Conservation (phyloP, 2,113 vertebrate genomes). For the Istiophorus platypterus region DNA sequence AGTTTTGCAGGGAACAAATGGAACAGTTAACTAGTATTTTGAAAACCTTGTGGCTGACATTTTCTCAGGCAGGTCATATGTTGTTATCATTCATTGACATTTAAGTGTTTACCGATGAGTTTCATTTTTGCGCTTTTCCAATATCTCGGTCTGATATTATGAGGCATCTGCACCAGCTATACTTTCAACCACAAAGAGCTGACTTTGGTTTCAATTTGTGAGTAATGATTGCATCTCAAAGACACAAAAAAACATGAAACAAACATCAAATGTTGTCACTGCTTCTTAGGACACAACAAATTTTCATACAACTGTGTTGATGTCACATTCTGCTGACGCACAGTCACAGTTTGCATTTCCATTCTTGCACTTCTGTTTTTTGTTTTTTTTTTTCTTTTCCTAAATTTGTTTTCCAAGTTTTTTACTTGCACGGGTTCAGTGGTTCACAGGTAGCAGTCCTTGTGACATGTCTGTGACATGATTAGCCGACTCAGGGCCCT, state of each 20-base stretch:
- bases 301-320: slow-evolving; percentile 49
- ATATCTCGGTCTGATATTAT: slow-evolving; percentile 43
- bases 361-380: not conserved
- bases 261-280: slow-evolving; percentile 27
- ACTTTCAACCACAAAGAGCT: slow-evolving; percentile 51
- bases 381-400: not conserved
- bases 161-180: slow-evolving; percentile 24
- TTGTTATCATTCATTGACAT: slow-evolving; percentile 76
- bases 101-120: slow-evolving; percentile 61
- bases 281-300: slow-evolving; percentile 2
- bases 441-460: slow-evolving; percentile 4
- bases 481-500: slow-evolving; percentile 49
- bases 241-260: slow-evolving; percentile 8
- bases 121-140: slow-evolving; percentile 67
- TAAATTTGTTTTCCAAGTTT: slow-evolving; percentile 27
- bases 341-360: slow-evolving; percentile 51
- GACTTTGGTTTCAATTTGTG: slow-evolving; percentile 46
- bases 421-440: slow-evolving; percentile 23
- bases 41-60: slow-evolving; percentile 62
- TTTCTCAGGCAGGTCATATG: slow-evolving; percentile 47
- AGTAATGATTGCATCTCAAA: slow-evolving; percentile 24
- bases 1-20: slow-evolving; percentile 44
- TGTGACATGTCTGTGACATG: slow-evolving; percentile 50
- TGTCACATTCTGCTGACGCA: slow-evolving; percentile 48
- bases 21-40: slow-evolving; percentile 49